Evolutionary conservation across 2,113 vertebrate species (phyloP).

Genomic region (Grammomys surdaster): DNA sequence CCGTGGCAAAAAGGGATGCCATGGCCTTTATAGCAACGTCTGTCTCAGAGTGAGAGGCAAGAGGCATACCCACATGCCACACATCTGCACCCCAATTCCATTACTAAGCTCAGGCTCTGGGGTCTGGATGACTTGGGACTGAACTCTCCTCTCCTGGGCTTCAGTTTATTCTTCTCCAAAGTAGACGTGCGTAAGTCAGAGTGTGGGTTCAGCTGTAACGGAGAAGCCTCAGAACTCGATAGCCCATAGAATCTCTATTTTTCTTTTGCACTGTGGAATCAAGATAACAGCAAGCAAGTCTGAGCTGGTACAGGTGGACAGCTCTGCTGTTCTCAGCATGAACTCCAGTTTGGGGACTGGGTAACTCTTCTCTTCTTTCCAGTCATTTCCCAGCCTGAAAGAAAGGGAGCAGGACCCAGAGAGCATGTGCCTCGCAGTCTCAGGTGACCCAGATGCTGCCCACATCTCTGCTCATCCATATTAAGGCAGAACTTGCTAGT

Average conservation of each 20-base stretch:
- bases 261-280: not conserved
- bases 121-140: not conserved
- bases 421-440: not conserved
- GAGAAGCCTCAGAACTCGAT: not conserved
- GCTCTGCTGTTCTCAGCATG: not conserved
- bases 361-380: not conserved
- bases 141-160: not conserved
- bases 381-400: not conserved
- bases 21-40: not conserved
- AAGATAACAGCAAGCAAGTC: not conserved
- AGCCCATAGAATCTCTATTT: not conserved
- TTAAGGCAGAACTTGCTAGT: not conserved
- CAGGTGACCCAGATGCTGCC: not conserved
- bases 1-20: not conserved
- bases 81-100: not conserved
- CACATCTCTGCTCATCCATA: not conserved
- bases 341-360: not conserved
- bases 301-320: not conserved
- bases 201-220: not conserved
- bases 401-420: not conserved
- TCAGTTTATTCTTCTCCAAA: conserved; percentile 15
- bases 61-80: fast-evolving
- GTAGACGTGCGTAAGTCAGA: not conserved
- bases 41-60: not conserved
- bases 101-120: not conserved